phyloP scores from a whole-genome alignment of 1,140 invertebrate genomes.

The Archivesica marissinica region DNA sequence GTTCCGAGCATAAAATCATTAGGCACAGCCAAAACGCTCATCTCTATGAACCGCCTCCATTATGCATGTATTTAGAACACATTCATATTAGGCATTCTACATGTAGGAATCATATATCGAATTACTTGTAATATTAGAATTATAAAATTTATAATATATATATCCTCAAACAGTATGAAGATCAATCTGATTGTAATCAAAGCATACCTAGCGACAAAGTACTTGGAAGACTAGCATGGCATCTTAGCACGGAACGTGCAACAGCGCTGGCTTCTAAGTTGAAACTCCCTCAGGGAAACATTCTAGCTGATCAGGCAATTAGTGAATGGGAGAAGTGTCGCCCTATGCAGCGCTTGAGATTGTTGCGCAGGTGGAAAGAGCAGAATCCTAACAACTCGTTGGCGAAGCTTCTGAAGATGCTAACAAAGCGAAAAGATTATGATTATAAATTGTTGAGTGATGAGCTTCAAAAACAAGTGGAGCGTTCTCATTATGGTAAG shows the following conservation, averaged over 20 bases:
- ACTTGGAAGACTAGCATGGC: neutral
- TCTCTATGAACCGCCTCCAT: neutral
- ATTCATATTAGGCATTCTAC: neutral
- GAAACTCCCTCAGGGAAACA: neutral
- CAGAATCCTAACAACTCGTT: neutral
- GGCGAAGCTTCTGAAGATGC: neutral
- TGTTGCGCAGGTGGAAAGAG: slow-evolving; percentile 8
- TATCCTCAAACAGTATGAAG: neutral
- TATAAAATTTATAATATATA: neutral
- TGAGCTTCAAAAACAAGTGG: neutral
- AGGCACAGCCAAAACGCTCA: neutral
- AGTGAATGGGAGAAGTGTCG: neutral
- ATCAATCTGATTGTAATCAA: neutral
- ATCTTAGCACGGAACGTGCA: neutral
- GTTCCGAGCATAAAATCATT: too few species aligned
- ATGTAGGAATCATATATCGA: neutral
- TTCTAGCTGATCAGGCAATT: neutral
- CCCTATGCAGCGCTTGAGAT: slow-evolving; percentile 1
- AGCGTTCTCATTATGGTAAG: too few species aligned
- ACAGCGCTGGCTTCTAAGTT: neutral
- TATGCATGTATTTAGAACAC: neutral
- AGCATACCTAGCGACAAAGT: neutral
- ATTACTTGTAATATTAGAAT: neutral
- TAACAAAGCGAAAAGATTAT: neutral
- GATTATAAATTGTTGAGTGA: neutral